These are phyloP conservation scores for Pilophorus perplexus DNA, from an alignment of 2,888 invertebrate genomes.

Conservation along the genomic window DNA sequence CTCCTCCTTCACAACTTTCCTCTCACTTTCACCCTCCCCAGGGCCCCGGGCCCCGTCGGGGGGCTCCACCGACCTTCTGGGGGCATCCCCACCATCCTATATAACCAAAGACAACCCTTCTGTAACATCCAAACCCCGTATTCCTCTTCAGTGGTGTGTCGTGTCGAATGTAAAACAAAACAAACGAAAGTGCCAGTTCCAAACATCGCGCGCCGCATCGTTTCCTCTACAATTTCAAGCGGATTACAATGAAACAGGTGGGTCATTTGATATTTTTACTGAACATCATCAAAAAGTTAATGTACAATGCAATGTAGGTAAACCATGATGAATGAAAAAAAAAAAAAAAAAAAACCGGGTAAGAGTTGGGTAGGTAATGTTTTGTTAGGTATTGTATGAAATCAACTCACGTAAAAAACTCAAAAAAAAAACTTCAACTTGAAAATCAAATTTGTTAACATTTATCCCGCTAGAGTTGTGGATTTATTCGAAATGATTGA, in stretches of 20 bases:
- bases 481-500: too few species aligned
- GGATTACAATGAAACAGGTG: conserved; percentile 31
- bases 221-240: conserved; percentile 17
- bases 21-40: conserved; percentile 7
- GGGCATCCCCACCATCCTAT: conserved; percentile 9
- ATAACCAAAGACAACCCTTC: conserved; percentile 7
- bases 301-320: too few species aligned
- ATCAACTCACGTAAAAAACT: too few species aligned
- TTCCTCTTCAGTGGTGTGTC: conserved; percentile 1
- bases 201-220: not conserved
- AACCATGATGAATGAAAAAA: too few species aligned
- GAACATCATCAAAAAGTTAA: too few species aligned
- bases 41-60: not conserved
- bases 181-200: not conserved
- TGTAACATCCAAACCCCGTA: not conserved
- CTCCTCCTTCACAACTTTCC: conserved; percentile 7
- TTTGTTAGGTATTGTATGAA: too few species aligned
- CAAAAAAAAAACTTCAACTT: too few species aligned
- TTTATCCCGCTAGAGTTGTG: too few species aligned
- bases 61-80: not conserved
- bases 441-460: too few species aligned
- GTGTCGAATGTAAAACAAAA: conserved; percentile 8
- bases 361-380: too few species aligned
- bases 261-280: too few species aligned
- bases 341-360: too few species aligned